A percentile compares a stretch with the other conserved stretches of the same genome.
These are phyloP conservation scores for Eleutherodactylus coqui DNA, from an alignment of 2,797 vertebrate genomes.

Conservation along the genomic window DNA sequence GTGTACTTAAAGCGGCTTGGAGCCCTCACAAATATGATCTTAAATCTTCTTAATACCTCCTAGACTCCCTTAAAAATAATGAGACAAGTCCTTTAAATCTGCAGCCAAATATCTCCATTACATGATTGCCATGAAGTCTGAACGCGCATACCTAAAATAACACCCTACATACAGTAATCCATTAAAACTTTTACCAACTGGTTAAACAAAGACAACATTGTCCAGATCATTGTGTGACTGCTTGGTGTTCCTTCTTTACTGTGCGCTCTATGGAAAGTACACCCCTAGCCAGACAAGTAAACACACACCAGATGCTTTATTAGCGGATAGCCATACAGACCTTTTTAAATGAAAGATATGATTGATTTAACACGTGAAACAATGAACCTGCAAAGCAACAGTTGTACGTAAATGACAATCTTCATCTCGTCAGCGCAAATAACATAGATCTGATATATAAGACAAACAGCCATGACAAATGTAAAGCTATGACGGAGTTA, in stretches of 20 bases:
- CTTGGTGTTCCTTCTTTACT: constrained; percentile 44
- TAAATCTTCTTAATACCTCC: constrained; percentile 47
- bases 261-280: constrained; percentile 23
- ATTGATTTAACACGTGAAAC: neutral
- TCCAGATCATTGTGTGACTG: constrained; percentile 53
- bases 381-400: neutral
- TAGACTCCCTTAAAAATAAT: constrained; percentile 59
- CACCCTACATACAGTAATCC: constrained; percentile 63
- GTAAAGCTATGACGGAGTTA: neutral
- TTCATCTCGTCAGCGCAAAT: neutral
- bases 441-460: neutral
- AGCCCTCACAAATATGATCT: constrained; percentile 46
- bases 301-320: constrained; percentile 22
- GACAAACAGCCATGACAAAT: neutral
- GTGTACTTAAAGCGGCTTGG: constrained; percentile 32
- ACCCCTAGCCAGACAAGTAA: constrained; percentile 22
- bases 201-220: constrained; percentile 58
- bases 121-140: constrained; percentile 63
- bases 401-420: neutral
- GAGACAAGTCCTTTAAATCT: constrained; percentile 59
- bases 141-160: constrained; percentile 63
- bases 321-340: neutral
- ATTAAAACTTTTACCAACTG: constrained; percentile 61
- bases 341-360: neutral
- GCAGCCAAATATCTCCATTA: constrained; percentile 61